Conservation (phyloP, 2,113 vertebrate species). For the Tauraco erythrolophus region DNA sequence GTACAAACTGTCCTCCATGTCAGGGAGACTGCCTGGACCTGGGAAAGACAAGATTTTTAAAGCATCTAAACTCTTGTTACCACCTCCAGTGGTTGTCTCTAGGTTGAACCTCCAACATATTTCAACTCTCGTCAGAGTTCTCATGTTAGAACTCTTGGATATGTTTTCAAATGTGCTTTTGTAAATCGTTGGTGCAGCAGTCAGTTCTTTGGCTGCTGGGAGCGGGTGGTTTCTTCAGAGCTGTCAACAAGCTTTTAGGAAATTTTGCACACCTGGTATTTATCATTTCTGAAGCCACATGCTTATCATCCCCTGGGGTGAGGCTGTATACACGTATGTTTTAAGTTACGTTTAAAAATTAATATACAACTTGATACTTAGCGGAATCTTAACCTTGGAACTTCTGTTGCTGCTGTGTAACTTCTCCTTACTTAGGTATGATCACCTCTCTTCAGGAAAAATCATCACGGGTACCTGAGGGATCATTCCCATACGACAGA, state of each 20-base stretch:
- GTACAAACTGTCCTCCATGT: rapidly evolving
- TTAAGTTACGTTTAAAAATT: not conserved
- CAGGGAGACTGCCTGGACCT: not conserved
- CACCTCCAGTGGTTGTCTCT: not conserved
- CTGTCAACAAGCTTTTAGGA: constrained; percentile 9
- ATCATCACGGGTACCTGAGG: not conserved
- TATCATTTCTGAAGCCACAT: not conserved
- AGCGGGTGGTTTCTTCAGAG: not conserved
- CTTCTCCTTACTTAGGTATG: not conserved
- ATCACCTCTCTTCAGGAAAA: not conserved
- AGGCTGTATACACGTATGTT: not conserved
- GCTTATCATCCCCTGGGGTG: not conserved
- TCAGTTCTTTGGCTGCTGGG: not conserved
- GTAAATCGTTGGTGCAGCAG: not conserved
- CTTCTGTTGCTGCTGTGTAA: not conserved
- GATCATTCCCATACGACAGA: not conserved
- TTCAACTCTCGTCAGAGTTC: not conserved
- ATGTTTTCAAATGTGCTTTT: not conserved
- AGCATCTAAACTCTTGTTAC: not conserved
- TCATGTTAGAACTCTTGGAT: not conserved
- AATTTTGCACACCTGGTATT: constrained; percentile 17
- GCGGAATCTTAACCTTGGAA: not conserved
- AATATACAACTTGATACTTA: not conserved
- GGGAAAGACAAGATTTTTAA: not conserved
- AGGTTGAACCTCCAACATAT: not conserved